Evolutionary conservation across 2,797 vertebrate species (phyloP).

Genomic region (Saguinus oedipus): DNA sequence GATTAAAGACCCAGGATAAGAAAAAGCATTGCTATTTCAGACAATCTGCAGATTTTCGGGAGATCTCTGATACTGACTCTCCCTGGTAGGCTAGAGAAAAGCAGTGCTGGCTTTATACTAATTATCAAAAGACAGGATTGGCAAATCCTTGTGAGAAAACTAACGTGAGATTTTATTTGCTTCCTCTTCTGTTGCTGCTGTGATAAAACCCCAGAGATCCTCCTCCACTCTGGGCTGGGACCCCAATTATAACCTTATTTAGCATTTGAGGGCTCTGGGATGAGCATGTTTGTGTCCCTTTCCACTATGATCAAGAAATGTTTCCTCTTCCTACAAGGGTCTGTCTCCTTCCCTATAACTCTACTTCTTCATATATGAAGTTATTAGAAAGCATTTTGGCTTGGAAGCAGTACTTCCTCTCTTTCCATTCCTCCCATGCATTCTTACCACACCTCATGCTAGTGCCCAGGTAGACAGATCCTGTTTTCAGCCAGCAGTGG

Average conservation of each 20-base stretch:
- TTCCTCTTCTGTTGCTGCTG: neutral
- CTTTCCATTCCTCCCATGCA: neutral
- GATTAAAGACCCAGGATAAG: neutral
- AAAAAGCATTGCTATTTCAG: neutral
- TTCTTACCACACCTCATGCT: neutral
- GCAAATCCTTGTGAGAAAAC: neutral
- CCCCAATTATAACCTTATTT: neutral
- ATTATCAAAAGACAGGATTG: neutral
- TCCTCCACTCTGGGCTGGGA: neutral
- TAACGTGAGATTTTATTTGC: neutral
- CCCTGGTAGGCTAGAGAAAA: neutral
- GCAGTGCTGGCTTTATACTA: neutral
- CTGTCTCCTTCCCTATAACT: neutral
- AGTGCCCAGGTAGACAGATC: neutral
- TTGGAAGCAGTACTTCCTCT: neutral
- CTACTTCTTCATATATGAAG: neutral
- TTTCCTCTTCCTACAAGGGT: neutral
- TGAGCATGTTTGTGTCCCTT: neutral
- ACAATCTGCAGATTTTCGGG: neutral
- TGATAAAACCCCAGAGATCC: neutral
- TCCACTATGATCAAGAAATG: neutral
- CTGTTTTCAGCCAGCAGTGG: neutral
- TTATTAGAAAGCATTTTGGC: neutral
- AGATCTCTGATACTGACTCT: neutral
- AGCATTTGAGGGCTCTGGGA: neutral